Evolutionary conservation across 2,113 vertebrate genomes (phyloP), one percentile per base, ranked within the genome.

Genomic region (Anarrhichthys ocellatus): DNA sequence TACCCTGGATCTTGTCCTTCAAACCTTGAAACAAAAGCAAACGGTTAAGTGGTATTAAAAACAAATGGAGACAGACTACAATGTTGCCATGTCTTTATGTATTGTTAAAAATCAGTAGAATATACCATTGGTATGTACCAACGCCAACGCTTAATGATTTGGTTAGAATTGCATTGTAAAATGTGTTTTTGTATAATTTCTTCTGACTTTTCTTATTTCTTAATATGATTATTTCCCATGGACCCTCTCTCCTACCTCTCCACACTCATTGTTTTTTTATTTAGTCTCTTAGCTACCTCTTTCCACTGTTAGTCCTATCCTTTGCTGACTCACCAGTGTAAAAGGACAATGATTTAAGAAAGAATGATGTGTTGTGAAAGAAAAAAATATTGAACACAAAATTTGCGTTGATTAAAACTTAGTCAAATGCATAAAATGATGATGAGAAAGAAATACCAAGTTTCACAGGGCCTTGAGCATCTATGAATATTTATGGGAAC

Each of bases 121-220:
- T 15, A 42, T 65, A 40, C 6, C 34, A 66, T 14, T 38, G 0
- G 7, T 15, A 15, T 46, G 18, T 4, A 58, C n/a, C 2, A 0
- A 42, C n/a, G 2, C 27, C 27, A 46, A 8, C 6, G 1, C 24
- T 44, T 2, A 78, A 78, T 61, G 5, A 27, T 17, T 4, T 46
- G 6, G 27, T 70, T 44, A 2, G 1, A 70, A 66, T 54, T 54
- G 6, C 38, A 7, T 50, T 50, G 2, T 62, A 44, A 73, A 59
- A 71, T 66, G 17, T 68, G 27, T 72, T 68, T 59, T 24, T 75
- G 24, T 72, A 40, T 81, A 59, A 86, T 48, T 66, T 80, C 34
- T 62, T 76, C 24, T 80, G 64, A 20, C 14, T 69, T 67, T 78
- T 59, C 62, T 59, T 73, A 80, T 52, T 10, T 22, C 63, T 77